These are phyloP conservation scores for Lycocorax pyrrhopterus DNA, from an alignment of 2,113 vertebrate genomes.

Conservation along the genomic window DNA sequence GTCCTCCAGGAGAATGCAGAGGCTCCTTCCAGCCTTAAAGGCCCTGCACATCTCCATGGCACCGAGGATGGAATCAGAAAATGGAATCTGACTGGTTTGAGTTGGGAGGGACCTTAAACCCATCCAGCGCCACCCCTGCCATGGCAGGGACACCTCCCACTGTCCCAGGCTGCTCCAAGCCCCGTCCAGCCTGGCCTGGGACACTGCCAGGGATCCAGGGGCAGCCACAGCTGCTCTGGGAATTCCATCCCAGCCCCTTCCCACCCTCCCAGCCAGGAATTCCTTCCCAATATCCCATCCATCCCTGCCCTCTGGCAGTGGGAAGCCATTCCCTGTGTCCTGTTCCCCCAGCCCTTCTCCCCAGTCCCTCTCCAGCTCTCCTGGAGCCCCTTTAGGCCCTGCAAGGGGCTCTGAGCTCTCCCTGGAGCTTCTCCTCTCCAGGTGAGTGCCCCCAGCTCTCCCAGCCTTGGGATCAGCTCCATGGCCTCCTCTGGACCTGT, in stretches of 20 bases:
- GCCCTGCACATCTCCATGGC: too few species aligned
- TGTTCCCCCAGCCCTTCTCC: not conserved
- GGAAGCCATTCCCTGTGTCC: not conserved
- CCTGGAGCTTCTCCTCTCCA: not conserved
- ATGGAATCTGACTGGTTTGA: not conserved
- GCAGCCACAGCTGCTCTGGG: not conserved
- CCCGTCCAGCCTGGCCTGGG: not conserved
- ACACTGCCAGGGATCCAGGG: not conserved
- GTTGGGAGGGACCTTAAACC: accelerated
- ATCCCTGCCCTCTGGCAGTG: not conserved
- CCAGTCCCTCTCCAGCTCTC: not conserved
- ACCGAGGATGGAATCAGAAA: not conserved
- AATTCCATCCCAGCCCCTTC: too few species aligned
- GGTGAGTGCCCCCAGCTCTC: accelerated
- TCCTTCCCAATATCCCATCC: not conserved
- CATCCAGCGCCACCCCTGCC: accelerated
- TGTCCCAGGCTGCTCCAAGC: not conserved
- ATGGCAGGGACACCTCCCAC: not conserved
- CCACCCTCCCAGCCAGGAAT: not conserved
- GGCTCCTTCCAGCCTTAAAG: not conserved
- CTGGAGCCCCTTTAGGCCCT: not conserved
- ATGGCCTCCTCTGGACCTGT: accelerated
- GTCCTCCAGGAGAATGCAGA: not conserved
- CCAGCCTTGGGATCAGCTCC: not conserved
- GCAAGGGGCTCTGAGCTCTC: not conserved